These are phyloP conservation scores for Pseudomugil gertrudae DNA, from an alignment of 2,797 vertebrate genomes.

Conservation along the genomic window DNA sequence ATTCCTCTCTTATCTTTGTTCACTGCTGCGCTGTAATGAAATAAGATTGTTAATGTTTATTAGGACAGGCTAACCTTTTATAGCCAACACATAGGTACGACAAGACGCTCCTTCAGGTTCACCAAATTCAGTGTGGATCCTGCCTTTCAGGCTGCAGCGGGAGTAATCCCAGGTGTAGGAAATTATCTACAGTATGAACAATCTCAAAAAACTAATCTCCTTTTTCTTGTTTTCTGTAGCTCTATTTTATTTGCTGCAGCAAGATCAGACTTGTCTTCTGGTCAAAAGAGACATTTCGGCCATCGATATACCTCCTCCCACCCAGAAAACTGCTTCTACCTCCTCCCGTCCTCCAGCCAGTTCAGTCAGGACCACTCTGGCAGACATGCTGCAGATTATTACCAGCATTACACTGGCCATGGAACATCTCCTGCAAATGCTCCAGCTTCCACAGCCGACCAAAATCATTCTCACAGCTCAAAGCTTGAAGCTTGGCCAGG, in stretches of 20 bases:
- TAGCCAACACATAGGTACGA: too few relatives aligned
- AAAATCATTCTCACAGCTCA: conserved; percentile 14
- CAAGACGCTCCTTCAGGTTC: too few relatives aligned
- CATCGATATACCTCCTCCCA: conserved; percentile 74
- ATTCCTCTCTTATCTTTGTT: too few relatives aligned
- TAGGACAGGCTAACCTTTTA: too few relatives aligned
- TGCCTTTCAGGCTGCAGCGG: too few relatives aligned
- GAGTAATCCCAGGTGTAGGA: too few relatives aligned
- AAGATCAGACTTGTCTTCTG: conserved; percentile 45
- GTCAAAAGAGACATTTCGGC: conserved; percentile 53
- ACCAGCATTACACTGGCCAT: conserved; percentile 4
- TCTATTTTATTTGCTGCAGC: conserved; percentile 30
- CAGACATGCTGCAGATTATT: conserved; percentile 25
- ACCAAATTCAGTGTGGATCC: too few relatives aligned
- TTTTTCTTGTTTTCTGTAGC: conserved; percentile 26
- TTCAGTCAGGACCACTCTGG: conserved; percentile 26
- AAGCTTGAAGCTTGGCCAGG: conserved; percentile 45
- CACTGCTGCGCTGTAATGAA: too few relatives aligned
- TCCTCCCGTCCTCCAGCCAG: conserved; percentile 50
- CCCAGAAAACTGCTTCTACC: conserved; percentile 71
- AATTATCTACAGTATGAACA: neutral
- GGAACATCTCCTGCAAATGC: neutral
- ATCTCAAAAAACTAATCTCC: neutral
- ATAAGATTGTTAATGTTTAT: too few relatives aligned
- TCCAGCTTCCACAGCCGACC: conserved; percentile 27